Conservation (phyloP, 1,140 invertebrate species). For the Aricia agestis region DNA sequence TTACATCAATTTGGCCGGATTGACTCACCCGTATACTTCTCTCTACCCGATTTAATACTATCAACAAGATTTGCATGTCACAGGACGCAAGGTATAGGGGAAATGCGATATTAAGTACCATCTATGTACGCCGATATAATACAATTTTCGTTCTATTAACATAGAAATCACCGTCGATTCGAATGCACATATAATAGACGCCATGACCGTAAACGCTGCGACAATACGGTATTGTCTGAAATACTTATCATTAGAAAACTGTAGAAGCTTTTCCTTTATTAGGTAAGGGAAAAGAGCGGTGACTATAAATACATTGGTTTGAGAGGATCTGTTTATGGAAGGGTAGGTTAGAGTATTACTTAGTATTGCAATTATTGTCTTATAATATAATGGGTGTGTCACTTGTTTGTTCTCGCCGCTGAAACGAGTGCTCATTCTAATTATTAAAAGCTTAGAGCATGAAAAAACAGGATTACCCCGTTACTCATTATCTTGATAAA, state of each 20-base stretch:
- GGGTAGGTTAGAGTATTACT: not conserved
- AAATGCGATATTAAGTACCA: slow-evolving; percentile 37
- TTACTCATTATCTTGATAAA: slow-evolving; percentile 6
- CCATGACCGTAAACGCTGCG: slow-evolving; percentile 26
- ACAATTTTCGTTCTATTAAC: slow-evolving; percentile 50
- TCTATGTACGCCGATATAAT: slow-evolving; percentile 38
- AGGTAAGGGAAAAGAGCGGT: slow-evolving; percentile 8
- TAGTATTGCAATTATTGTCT: not conserved
- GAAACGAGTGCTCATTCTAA: slow-evolving; percentile 14
- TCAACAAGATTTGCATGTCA: slow-evolving; percentile 72
- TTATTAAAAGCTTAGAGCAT: slow-evolving; percentile 2
- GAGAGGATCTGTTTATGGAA: slow-evolving; percentile 12
- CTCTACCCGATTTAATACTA: slow-evolving; percentile 64
- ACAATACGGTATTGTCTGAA: slow-evolving; percentile 29
- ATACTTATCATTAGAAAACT: slow-evolving; percentile 30
- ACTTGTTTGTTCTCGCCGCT: slow-evolving; percentile 1
- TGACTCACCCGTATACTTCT: slow-evolving; percentile 46
- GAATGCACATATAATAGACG: slow-evolving; percentile 27
- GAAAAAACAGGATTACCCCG: slow-evolving; percentile 1
- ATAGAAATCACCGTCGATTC: slow-evolving; percentile 34
- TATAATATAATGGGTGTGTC: not conserved
- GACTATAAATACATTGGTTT: slow-evolving; percentile 8
- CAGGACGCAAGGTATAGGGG: slow-evolving; percentile 52
- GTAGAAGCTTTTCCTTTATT: slow-evolving; percentile 25
- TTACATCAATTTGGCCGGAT: slow-evolving; percentile 59